Percentiles rank a stretch among this genome's conserved stretches.
These are phyloP conservation scores for Pinna nobilis DNA, from an alignment of 1,140 invertebrate genomes.

Conservation along the genomic window DNA sequence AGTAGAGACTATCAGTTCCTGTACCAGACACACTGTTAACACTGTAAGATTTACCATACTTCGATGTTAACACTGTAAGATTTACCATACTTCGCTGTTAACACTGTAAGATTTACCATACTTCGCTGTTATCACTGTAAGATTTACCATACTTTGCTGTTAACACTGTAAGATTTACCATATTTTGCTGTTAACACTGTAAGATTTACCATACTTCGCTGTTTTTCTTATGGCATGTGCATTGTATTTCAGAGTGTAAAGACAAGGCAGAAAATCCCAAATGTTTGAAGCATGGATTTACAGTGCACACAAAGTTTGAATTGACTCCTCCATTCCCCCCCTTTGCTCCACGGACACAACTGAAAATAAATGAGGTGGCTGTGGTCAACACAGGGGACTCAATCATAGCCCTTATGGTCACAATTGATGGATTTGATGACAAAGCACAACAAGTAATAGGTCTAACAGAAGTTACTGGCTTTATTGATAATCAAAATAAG, in stretches of 20 bases:
- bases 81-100: too few species aligned
- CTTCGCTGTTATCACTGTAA: too few species aligned
- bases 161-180: too few species aligned
- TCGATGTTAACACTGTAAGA: too few species aligned
- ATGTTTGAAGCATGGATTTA: constrained; percentile 82
- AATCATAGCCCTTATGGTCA: constrained; percentile 78
- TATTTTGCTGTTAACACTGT: too few species aligned
- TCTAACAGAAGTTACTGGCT: constrained; percentile 3
- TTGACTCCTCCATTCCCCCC: constrained; percentile 82
- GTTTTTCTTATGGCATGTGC: background rate
- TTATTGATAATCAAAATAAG: constrained; percentile 7
- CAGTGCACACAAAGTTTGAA: constrained; percentile 83
- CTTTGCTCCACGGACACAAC: constrained; percentile 79
- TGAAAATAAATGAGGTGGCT: constrained; percentile 81
- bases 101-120: too few species aligned
- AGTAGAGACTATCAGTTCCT: too few species aligned
- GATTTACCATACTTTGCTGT: too few species aligned
- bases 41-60: too few species aligned
- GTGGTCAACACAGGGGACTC: constrained; percentile 85
- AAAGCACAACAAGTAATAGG: background rate
- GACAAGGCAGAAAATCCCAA: constrained; percentile 33
- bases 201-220: background rate
- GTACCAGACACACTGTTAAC: too few species aligned
- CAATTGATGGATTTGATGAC: constrained; percentile 10
- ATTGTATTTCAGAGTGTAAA: constrained; percentile 2